Evolutionary conservation across 2,797 vertebrate species (phyloP), one percentile per base, ranked within the genome.

Genomic region (Tapirus indicus): DNA sequence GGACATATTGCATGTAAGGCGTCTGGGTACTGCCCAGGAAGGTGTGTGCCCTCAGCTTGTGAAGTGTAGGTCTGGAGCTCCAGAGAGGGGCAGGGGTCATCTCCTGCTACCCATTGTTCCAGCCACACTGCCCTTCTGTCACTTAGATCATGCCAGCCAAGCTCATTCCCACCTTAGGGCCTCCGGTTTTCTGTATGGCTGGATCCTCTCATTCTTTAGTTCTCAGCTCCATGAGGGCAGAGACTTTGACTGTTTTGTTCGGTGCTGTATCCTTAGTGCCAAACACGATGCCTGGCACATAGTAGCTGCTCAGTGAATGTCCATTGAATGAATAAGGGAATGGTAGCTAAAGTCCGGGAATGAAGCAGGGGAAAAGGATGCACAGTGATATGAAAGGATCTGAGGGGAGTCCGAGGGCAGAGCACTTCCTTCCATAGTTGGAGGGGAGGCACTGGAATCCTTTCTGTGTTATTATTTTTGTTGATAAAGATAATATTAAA

Each of bases 391-490:
- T 58, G 58, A 62, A 60, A 47, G 27, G 64, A 83, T 72, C 49
- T 44, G 41, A 25, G 62, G 35, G 38, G 41, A 47, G 60, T 13
- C 35, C 6, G 41, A 87, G 32, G 38, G 64, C n/a, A 94, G 38
- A 78, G 29, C 23, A 38, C 6, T 74, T 77, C 32, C 41, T 11
- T 75, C 16, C 44, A 29, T 8, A 60, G 25, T 7, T 91, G 62
- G 90, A 35, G 35, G 35, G 7, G 47, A 93, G 32, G 21, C 29
- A 44, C 38, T 85, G 56, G 75, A 69, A 52, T 96, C n/a, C 62
- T 90, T 69, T 90, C 54, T 78, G 60, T 84, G 35, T 77, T 71
- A 32, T 58, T 47, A 64, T 75, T 77, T 86, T 83, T 95, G 21
- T 78, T 83, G 41, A 32, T 80, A 68, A 62, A 29, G 79, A 54